phyloP scores from a whole-genome alignment of 2,888 invertebrate species.

The Pristionchus fissidentatus region DNA sequence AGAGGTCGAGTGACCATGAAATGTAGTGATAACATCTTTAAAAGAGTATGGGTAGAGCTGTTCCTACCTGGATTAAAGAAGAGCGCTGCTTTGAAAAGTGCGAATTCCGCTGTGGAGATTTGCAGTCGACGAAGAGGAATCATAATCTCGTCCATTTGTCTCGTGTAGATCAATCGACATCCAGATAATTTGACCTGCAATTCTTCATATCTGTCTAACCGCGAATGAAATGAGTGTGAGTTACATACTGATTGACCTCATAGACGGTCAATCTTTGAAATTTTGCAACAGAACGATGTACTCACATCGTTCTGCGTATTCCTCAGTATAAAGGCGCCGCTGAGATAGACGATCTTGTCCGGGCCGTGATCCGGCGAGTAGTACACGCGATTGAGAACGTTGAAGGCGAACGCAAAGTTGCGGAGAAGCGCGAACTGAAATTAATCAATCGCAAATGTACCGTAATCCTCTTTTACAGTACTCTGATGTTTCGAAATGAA shows the following conservation, averaged over 20 bases:
- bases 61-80: slow-evolving; percentile 74
- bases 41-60: background rate
- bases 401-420: slow-evolving; percentile 75
- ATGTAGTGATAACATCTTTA: no score
- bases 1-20: background rate
- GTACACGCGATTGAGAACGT: slow-evolving; percentile 73
- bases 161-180: slow-evolving; percentile 73
- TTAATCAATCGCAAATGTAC: background rate
- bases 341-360: slow-evolving; percentile 74
- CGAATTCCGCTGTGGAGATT: slow-evolving; percentile 70
- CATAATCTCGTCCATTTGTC: slow-evolving; percentile 75
- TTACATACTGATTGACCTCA: background rate
- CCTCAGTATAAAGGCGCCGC: slow-evolving; percentile 74
- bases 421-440: slow-evolving; percentile 71
- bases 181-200: slow-evolving; percentile 72
- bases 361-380: slow-evolving; percentile 74
- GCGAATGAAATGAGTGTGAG: background rate
- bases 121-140: slow-evolving; percentile 69
- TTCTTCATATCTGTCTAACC: background rate
- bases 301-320: slow-evolving; percentile 68
- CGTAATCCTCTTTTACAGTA: background rate
- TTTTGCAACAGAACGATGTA: background rate
- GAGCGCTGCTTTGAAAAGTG: slow-evolving; percentile 73
- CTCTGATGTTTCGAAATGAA: background rate
- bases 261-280: background rate